These are phyloP conservation scores for Oplegnathus fasciatus DNA, from an alignment of 2,113 vertebrate species.

Conservation along the genomic window DNA sequence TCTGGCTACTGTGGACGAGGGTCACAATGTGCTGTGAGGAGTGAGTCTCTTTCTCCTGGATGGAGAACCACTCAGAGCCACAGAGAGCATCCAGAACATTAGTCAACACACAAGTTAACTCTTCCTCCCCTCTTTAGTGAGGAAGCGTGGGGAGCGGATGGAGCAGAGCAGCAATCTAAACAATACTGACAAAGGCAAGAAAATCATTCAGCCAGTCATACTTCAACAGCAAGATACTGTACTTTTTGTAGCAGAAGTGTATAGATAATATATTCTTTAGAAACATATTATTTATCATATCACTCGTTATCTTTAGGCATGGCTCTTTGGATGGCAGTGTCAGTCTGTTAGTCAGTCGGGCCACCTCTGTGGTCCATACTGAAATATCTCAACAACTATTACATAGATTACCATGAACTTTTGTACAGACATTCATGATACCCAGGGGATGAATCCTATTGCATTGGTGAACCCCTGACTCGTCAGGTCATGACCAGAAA, in stretches of 20 bases:
- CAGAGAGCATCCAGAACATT: slow-evolving; percentile 63
- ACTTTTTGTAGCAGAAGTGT: background rate
- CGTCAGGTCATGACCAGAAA: background rate
- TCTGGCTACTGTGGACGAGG: slow-evolving; percentile 81
- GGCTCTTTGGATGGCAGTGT: background rate
- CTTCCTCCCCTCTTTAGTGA: slow-evolving; percentile 44
- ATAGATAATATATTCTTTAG: background rate
- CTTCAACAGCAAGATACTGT: background rate
- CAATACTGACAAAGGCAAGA: background rate
- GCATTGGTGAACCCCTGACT: background rate
- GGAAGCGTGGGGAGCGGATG: slow-evolving; percentile 38
- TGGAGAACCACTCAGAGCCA: slow-evolving; percentile 56
- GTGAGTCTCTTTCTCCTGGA: slow-evolving; percentile 72
- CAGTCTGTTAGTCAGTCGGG: background rate
- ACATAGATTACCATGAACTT: background rate
- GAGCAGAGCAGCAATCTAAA: slow-evolving; percentile 24
- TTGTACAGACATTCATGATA: background rate
- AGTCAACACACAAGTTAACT: slow-evolving; percentile 67
- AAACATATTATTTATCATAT: background rate
- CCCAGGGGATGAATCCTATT: background rate
- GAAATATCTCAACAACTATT: background rate
- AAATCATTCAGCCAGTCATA: background rate
- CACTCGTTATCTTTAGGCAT: too few relatives aligned
- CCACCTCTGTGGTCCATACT: background rate
- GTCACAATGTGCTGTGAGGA: slow-evolving; percentile 70